phyloP scores from a whole-genome alignment of 2,888 invertebrate genomes.

The Platycnemis pennipes region DNA sequence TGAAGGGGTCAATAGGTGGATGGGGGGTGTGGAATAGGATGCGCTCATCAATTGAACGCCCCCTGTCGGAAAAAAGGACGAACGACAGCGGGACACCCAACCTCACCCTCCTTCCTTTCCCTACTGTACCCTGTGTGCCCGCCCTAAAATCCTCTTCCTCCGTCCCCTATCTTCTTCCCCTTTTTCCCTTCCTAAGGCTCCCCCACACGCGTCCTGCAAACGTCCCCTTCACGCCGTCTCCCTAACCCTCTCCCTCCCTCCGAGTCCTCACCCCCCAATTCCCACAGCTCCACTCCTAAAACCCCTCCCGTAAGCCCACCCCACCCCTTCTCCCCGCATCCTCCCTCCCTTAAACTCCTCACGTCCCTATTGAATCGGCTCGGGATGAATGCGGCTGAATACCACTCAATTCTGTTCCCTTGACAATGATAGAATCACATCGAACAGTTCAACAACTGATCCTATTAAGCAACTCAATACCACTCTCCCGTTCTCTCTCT shows the following conservation, averaged over 20 bases:
- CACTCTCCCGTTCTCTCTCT: constrained; percentile 45
- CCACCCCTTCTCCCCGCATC: neutral
- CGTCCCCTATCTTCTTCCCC: neutral
- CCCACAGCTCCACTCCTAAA: neutral
- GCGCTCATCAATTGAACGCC: neutral
- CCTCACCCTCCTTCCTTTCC: neutral
- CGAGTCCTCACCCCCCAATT: neutral
- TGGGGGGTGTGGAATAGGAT: neutral
- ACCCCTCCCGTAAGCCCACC: neutral
- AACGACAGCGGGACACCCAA: neutral
- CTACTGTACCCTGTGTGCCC: neutral
- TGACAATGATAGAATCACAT: constrained; percentile 73
- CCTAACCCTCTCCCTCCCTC: neutral
- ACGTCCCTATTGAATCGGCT: constrained; percentile 71
- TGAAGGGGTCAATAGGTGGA: neutral
- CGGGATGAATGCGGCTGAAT: constrained; percentile 73
- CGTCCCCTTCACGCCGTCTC: neutral
- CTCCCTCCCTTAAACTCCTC: constrained; percentile 69
- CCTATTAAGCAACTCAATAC: constrained; percentile 73
- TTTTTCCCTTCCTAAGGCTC: neutral
- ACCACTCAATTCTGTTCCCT: constrained; percentile 73
- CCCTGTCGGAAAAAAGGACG: neutral
- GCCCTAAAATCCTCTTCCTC: neutral
- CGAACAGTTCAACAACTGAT: constrained; percentile 74
- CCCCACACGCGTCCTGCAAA: neutral